Percentiles rank a stretch among this genome's conserved stretches.
Conservation (phyloP, 2,888 invertebrate genomes). For the Drepanosiphum platanoidis region DNA sequence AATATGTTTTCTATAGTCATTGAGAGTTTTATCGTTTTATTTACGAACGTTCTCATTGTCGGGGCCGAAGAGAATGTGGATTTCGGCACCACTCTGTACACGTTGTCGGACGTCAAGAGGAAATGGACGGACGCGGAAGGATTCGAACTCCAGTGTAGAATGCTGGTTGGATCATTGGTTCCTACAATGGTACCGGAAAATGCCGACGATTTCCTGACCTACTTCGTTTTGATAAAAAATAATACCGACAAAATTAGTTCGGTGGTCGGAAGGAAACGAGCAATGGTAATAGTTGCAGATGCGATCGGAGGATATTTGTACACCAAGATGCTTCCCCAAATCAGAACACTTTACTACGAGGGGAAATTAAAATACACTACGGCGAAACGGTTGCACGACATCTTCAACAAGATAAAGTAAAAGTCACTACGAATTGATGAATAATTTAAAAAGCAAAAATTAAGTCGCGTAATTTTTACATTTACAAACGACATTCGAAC, state of each 20-base stretch:
- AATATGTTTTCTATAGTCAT: background rate
- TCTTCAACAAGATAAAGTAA: constrained; percentile 25
- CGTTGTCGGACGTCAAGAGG: background rate
- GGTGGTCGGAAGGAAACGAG: background rate
- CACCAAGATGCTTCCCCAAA: background rate
- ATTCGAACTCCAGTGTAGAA: background rate
- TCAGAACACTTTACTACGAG: background rate
- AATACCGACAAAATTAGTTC: background rate
- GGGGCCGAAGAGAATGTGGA: background rate
- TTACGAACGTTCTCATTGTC: background rate
- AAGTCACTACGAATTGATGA: no score
- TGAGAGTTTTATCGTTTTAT: background rate
- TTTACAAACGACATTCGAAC: no score
- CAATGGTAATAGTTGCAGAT: background rate
- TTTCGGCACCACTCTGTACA: background rate
- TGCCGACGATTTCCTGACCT: background rate
- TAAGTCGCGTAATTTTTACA: no score
- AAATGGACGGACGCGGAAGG: background rate
- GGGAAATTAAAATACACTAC: background rate
- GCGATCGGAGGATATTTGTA: background rate
- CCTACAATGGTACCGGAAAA: background rate
- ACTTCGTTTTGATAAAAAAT: background rate
- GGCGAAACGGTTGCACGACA: background rate
- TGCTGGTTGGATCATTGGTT: background rate
- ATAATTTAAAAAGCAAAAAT: no score